phyloP scores from a whole-genome alignment of 2,888 invertebrate species.

The Dorcus parallelipipedus region DNA sequence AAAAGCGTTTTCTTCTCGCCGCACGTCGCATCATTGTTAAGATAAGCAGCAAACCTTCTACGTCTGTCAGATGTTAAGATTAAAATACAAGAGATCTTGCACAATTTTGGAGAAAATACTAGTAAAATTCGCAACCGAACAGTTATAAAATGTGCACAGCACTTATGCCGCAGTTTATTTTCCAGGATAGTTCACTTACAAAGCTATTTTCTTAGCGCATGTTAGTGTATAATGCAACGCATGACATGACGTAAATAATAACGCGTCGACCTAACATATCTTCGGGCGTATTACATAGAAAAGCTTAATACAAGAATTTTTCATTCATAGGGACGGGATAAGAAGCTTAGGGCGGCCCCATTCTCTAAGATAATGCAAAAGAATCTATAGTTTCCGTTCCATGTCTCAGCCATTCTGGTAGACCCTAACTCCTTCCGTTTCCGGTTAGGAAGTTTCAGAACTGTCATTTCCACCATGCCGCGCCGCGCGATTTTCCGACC shows the following conservation, averaged over 20 bases:
- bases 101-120: no score
- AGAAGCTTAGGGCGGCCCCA: not conserved
- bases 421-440: conserved; percentile 20
- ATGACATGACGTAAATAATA: not conserved
- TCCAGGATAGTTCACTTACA: not conserved
- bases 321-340: not conserved
- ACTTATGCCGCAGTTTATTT: not conserved
- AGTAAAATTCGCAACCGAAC: no score
- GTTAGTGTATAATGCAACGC: not conserved
- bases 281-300: not conserved
- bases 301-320: not conserved
- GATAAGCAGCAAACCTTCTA: no score
- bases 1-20: no score
- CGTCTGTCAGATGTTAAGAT: no score
- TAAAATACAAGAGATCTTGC: no score
- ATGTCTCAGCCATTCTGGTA: conserved; percentile 16
- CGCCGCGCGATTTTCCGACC: conserved; percentile 13
- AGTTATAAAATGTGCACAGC: not conserved
- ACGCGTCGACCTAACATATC: not conserved
- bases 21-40: no score
- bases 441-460: conserved; percentile 16
- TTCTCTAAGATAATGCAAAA: conserved; percentile 9
- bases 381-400: conserved; percentile 19
- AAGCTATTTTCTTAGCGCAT: not conserved
- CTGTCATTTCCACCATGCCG: conserved; percentile 17